Evolutionary conservation across 1,140 invertebrate species (phyloP), one percentile per base, ranked within the genome.

Genomic region (Littorina saxatilis): DNA sequence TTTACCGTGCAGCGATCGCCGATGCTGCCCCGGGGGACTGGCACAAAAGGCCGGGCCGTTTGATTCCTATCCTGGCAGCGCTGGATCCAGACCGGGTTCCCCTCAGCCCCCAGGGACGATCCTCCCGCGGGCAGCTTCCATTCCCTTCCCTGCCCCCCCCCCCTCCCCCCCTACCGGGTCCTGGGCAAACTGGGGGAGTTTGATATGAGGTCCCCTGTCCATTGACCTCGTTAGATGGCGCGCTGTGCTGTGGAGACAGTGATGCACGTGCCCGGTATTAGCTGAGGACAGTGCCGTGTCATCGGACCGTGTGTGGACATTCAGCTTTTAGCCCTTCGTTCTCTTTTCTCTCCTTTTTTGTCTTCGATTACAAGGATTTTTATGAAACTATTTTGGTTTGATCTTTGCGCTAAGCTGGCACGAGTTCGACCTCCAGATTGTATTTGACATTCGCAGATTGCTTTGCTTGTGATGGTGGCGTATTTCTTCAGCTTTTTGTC

Each of bases 151-250:
- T 63, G 50, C 15, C 50, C 50, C 23, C 50, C 15, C 50, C 13
- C 50, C 23, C 52, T 27, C 37, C 40, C 39, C 37, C 9, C n/a
- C 17, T 27, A 23, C 23, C 55, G 55, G 55, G 73, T 29, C 73
- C 13, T 75, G 43, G 13, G 73, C 50, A 52, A 75, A 75, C 73
- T 29, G 7, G 43, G 55, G 52, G 43, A 29, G 73, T 75, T 75
- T 75, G 73, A 75, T 75, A 43, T 75, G 37, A n/a, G 73, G 43
- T 75, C 73, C 50, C 73, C 15, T 23, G 43, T 35, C 63, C 15
- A n/a, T 68, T 39, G 35, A 15, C 29, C 35, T 23, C 29, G 63
- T 39, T 39, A 68, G 9, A 39, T 35, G 27, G 35, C 63, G 27
- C 29, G 35, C 5, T 20, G 4, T 58, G 47, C 23, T 58, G 17